Conservation (phyloP, 2,888 invertebrate species). For the Octodonta nipae region DNA sequence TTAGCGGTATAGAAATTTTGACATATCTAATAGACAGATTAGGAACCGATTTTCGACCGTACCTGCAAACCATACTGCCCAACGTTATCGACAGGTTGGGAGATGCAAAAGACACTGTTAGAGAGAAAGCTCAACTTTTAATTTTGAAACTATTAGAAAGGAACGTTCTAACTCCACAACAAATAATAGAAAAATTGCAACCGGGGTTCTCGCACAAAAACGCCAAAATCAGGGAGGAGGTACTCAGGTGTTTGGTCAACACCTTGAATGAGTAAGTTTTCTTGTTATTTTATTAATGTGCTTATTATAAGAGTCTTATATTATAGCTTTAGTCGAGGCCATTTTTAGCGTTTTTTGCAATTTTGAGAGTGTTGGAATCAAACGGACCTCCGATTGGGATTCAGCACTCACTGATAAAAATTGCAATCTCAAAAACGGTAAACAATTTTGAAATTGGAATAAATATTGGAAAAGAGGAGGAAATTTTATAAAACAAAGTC, state of each 20-base stretch:
- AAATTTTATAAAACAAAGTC: too few species aligned
- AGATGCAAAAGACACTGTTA: conserved; percentile 35
- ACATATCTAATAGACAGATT: conserved; percentile 74
- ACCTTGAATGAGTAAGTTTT: conserved; percentile 65
- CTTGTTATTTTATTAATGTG: too few species aligned
- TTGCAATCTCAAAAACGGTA: too few species aligned
- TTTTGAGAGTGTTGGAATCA: too few species aligned
- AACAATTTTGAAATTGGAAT: too few species aligned
- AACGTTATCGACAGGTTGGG: conserved; percentile 68
- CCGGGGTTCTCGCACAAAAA: conserved; percentile 73
- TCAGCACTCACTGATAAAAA: too few species aligned
- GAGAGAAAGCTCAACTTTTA: conserved; percentile 61
- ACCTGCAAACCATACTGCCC: conserved; percentile 69
- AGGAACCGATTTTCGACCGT: conserved; percentile 76
- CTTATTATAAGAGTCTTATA: too few species aligned
- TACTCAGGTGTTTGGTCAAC: conserved; percentile 66
- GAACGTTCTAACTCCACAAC: conserved; percentile 53
- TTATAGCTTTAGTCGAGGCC: too few species aligned
- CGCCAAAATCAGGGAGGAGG: conserved; percentile 82
- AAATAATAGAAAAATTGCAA: conserved; percentile 57
- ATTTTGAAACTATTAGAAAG: conserved; percentile 60
- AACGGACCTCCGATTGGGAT: too few species aligned
- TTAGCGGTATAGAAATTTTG: conserved; percentile 80
- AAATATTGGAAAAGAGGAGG: too few species aligned
- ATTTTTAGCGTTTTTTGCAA: too few species aligned